These are phyloP conservation scores for Platysternon megacephalum DNA, from an alignment of 2,113 vertebrate species.

Conservation along the genomic window DNA sequence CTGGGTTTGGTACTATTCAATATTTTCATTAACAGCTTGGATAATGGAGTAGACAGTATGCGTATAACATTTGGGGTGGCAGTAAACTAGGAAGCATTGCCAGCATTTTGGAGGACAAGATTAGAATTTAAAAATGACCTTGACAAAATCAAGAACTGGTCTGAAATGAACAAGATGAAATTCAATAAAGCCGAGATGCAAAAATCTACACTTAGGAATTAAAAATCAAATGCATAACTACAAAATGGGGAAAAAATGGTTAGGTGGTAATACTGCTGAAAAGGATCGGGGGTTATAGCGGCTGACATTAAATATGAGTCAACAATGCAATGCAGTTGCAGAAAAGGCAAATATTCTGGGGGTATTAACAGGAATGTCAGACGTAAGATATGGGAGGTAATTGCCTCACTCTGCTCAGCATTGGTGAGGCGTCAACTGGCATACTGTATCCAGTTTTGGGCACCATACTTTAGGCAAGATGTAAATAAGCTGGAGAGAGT, in stretches of 20 bases:
- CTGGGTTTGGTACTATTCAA: too few relatives aligned
- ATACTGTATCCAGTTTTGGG: background rate
- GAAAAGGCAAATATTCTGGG: background rate
- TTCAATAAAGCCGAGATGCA: background rate
- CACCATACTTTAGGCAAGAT: background rate
- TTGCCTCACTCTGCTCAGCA: background rate
- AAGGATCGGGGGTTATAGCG: background rate
- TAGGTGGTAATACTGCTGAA: background rate
- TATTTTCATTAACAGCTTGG: too few relatives aligned
- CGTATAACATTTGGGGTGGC: background rate
- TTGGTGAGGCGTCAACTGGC: background rate
- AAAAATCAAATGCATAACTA: background rate
- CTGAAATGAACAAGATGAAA: background rate
- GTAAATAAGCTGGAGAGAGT: background rate
- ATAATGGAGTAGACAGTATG: background rate
- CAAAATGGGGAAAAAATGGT: background rate
- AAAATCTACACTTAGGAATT: background rate
- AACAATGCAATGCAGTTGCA: background rate
- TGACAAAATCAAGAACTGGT: background rate
- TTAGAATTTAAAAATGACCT: background rate
- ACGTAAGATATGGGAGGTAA: background rate
- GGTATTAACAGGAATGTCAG: background rate
- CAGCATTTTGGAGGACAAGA: background rate
- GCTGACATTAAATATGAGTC: background rate
- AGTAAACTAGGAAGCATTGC: background rate